Conservation (phyloP, 1,140 invertebrate genomes). For the Psix sp. region DNA sequence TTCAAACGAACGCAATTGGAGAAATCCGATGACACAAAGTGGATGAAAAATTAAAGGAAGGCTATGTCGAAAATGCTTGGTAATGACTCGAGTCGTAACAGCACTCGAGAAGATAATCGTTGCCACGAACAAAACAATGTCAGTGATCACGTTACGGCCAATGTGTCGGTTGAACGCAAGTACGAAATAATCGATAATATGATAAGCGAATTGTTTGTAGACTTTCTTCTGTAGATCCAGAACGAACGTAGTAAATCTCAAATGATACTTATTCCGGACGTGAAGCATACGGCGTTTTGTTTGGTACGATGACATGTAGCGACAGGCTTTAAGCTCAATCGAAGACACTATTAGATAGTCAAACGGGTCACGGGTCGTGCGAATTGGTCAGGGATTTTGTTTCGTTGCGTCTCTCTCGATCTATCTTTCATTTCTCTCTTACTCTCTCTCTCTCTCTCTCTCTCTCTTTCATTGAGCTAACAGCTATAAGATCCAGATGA, state of each 20-base stretch:
- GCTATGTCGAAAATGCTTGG: neutral
- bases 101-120: conserved; percentile 42
- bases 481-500: conserved; percentile 31
- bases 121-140: conserved; percentile 44
- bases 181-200: conserved; percentile 40
- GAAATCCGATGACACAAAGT: conserved; percentile 15
- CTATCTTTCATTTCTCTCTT: conserved; percentile 12
- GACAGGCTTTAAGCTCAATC: no score
- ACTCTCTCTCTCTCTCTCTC: no score
- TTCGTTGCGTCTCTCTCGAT: conserved; percentile 56
- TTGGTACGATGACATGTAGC: no score
- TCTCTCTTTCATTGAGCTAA: conserved; percentile 44
- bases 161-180: conserved; percentile 26
- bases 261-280: no score
- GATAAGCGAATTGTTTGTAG: conserved; percentile 29
- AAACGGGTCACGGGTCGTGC: conserved; percentile 25
- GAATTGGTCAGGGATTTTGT: conserved; percentile 9
- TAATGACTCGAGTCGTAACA: conserved; percentile 33
- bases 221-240: no score
- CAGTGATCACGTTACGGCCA: conserved; percentile 33
- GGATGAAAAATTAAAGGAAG: neutral
- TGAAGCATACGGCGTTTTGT: no score
- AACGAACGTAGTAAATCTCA: no score
- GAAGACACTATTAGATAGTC: no score
- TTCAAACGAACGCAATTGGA: conserved; percentile 33